Evolutionary conservation across 2,113 vertebrate species (phyloP).

Genomic region (Odobenus rosmarus): DNA sequence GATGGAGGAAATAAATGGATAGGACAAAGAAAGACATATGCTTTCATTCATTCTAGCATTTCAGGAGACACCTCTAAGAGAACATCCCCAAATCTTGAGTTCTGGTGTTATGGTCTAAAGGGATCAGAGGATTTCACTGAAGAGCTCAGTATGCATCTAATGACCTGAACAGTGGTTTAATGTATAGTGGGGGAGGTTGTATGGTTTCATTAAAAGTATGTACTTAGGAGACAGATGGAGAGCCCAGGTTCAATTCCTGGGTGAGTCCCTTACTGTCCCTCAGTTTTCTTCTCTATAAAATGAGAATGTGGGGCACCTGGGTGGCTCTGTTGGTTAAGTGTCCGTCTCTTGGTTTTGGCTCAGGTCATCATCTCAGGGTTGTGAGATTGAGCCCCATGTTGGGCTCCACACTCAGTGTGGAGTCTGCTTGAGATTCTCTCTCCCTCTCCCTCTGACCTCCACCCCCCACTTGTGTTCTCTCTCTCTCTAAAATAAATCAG

Average conservation of each 20-base stretch:
- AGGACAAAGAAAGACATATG: not conserved
- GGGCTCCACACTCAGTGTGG: not conserved
- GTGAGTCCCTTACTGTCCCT: not conserved
- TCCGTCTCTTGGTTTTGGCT: not conserved
- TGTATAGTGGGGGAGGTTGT: accelerated
- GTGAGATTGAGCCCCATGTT: not conserved
- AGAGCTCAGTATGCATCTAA: not conserved
- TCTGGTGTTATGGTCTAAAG: not conserved
- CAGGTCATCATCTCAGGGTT: not conserved
- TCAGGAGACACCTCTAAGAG: not conserved
- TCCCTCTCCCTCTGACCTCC: not conserved
- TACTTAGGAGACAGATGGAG: not conserved
- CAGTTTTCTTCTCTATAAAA: not conserved
- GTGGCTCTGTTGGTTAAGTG: not conserved
- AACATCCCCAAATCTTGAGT: not conserved
- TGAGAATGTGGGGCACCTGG: not conserved
- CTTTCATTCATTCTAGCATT: not conserved
- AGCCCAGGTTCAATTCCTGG: not conserved
- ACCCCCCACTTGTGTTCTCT: not conserved
- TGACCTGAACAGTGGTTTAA: not conserved
- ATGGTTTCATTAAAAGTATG: not conserved
- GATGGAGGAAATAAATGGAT: not conserved
- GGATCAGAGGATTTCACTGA: not conserved
- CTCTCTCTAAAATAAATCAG: not conserved
- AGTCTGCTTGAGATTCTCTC: not conserved